Base-by-base conservation (phyloP, 2,888 invertebrate genomes). In the Pherbina coryleti region DNA sequence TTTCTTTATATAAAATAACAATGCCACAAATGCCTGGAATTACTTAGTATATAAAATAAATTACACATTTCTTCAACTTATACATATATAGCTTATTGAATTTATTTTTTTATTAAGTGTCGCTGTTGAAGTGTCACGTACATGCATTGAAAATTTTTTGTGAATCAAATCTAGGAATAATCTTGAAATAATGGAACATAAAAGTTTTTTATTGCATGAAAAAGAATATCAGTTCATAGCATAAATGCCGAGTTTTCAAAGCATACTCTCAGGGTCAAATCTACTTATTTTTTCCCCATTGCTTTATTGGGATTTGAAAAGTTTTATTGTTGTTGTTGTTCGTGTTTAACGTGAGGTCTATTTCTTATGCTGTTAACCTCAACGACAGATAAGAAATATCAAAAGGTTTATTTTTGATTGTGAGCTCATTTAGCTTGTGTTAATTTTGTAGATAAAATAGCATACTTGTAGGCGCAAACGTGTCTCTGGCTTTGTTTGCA, bases 61-160 rank as follows among this genome's bases (percentile, higher is more conserved):
- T 60, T 11, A 37, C 5, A 14, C 31, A n/a, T 7, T 66, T 66
- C 8, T 28, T 28, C n/a, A n/a, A n/a, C n/a, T n/a, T n/a, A n/a
- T n/a, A n/a, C n/a, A 7, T 11, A n/a, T 25, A 9, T 17, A 31
- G n/a, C n/a, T 25, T 64, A 31, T 64, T 3, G 0, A 2, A 31
- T 17, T 28, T 34, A 64, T 9, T 14, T 34, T 31, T 66, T 34
- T 34, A 1, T 66, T 28, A n/a, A n/a, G n/a, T n/a, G 17, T 11
- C n/a, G n/a, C 25, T 66, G 37, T 34, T 66, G 34, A 34, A 66
- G 17, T 34, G 64, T 66, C n/a, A 34, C 64, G 64, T 66, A 44
- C 44, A 44, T 44, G 44, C 44, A 44, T 44, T 44, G 44, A 44
- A n/a, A 11, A 44, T 44, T 11, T 37, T 44, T 44, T 44, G 14